Evolutionary conservation across 2,888 invertebrate species (phyloP), one percentile per base, ranked within the genome.

Genomic region (Trichacis sp.): DNA sequence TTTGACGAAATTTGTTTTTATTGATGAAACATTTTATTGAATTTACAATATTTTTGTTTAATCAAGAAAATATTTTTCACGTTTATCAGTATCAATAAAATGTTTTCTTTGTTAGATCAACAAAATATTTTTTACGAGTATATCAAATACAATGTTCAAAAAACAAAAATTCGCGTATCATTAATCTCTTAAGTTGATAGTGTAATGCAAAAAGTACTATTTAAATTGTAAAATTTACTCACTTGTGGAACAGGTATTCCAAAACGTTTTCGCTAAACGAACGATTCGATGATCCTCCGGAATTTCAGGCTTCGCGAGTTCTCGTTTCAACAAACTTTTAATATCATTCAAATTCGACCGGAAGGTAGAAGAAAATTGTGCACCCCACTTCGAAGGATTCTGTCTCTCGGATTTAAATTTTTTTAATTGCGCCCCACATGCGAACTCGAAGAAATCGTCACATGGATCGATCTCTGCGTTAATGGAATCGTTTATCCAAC

Each of bases 181-280:
- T n/a, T n/a, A n/a, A n/a, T n/a, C n/a, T n/a, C n/a, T n/a, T n/a
- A n/a, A n/a, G n/a, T n/a, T n/a, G n/a, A n/a, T n/a, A n/a, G n/a
- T n/a, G n/a, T n/a, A n/a, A n/a, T n/a, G n/a, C n/a, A n/a, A n/a
- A n/a, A n/a, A n/a, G n/a, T n/a, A n/a, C n/a, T n/a, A n/a, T n/a
- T n/a, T n/a, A n/a, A n/a, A 24, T 5, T 24, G 24, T 59, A 53
- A 1, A 58, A 68, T 71, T 18, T 20, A 36, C 64, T 51, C 19
- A 72, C 72, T 65, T n/a, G 58, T 60, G 59, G 57, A 67, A 51
- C 72, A 72, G 40, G 50, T 69, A 5, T 68, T 64, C 72, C 72
- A 72, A 46, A 64, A 72, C 42, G 54, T 64, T 43, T 70, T 70
- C 15, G 70, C 70, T 5, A 72, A 53, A 3, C 61, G 61, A 58